phyloP scores from a whole-genome alignment of 2,797 vertebrate species.

The Liparis tanakae region DNA sequence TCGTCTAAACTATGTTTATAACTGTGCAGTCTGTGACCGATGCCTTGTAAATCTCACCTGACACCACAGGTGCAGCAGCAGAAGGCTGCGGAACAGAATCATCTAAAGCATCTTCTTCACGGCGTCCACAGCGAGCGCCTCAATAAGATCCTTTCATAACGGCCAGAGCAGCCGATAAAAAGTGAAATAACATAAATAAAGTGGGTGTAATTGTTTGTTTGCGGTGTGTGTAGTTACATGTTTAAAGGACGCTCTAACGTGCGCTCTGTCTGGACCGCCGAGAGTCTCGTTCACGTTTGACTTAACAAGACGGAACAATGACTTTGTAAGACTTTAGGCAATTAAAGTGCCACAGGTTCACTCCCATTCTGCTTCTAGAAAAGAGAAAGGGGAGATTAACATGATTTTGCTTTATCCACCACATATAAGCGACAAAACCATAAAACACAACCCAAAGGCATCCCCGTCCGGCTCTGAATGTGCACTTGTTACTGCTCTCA shows the following conservation, averaged over 20 bases:
- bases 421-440: conserved; percentile 76
- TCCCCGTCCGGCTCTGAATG: conserved; percentile 82
- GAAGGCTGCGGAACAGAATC: neutral
- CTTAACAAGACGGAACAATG: conserved; percentile 66
- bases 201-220: conserved; percentile 15
- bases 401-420: conserved; percentile 80
- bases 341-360: conserved; percentile 76
- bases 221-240: conserved; percentile 45
- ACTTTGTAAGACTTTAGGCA: conserved; percentile 67
- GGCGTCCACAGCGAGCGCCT: neutral
- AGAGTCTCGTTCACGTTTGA: conserved; percentile 67
- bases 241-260: conserved; percentile 46
- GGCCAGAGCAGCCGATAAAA: neutral
- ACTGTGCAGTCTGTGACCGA: neutral
- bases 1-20: neutral
- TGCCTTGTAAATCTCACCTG: neutral
- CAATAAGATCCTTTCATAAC: neutral
- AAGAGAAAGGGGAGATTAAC: conserved; percentile 79
- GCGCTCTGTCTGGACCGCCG: conserved; percentile 51
- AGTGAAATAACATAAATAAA: conserved; percentile 39
- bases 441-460: conserved; percentile 83
- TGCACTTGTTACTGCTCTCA: conserved; percentile 88
- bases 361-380: conserved; percentile 65
- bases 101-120: neutral
- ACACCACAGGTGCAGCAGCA: neutral